Base-by-base conservation (phyloP, 2,113 vertebrate species). In the Candoia aspera region DNA sequence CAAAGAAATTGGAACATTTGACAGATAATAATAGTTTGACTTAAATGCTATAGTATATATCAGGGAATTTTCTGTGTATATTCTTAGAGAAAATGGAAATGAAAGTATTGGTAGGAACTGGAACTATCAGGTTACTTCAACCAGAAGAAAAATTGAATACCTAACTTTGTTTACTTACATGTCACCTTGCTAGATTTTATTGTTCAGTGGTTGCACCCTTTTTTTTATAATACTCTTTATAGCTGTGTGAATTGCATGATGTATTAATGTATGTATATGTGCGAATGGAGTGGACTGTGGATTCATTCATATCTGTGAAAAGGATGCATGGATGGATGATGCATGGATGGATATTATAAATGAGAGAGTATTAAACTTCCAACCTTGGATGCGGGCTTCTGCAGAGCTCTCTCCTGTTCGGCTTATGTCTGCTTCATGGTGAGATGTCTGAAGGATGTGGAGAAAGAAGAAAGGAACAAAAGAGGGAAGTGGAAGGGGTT, bases 11-110 rank as follows among this genome's bases (percentile, higher is more conserved):
- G 53, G 33, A 93, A 93, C 88, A 49, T 85, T 79, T 94, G 94
- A 92, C 68, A 95, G 84, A 94, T 26, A 96, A 73, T 5, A 93
- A 85, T 21, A 95, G 49, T 88, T 95, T 42, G 95, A 93, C 96
- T 95, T 86, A 95, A 94, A 94, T 86, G 68, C 49, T 90, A 4
- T 37, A 88, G 37, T 89, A 21, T 24, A n/a, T 59, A 87, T 2
- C 37, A 53, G 79, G 33, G n/a, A 96, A 93, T 83, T 89, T 26
- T 46, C 84, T 55, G 26, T 90, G 42, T 91, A 42, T 84, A 6
- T 94, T 95, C 93, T 59, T 9, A 93, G 87, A 90, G 64, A 95
- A 96, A 95, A 93, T 86, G 84, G 94, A 96, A 64, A n/a, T 24
- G 37, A 12, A 94, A 92, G 12, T 3, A 94, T 96, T 53, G 92